Conservation (phyloP, 1,140 invertebrate species). For the Zaprionus camerounensis region DNA sequence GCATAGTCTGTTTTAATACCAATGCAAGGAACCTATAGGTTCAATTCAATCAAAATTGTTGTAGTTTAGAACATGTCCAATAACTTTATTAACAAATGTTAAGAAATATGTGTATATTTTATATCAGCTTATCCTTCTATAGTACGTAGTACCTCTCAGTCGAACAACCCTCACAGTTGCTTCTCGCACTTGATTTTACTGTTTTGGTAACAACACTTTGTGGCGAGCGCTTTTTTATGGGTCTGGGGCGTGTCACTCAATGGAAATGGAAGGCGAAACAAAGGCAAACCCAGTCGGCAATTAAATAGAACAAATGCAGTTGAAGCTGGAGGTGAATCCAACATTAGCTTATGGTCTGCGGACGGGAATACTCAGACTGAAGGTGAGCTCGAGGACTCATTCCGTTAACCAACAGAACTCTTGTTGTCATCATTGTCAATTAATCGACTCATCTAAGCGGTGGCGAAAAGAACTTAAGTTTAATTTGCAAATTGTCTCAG, state of each 20-base stretch:
- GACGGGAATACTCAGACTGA: no score
- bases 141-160: not conserved
- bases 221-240: conserved; percentile 27
- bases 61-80: not conserved
- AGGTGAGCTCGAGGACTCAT: not conserved
- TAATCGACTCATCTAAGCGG: conserved; percentile 24
- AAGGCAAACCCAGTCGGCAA: conserved; percentile 24
- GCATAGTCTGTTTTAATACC: no score
- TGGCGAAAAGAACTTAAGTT: not conserved
- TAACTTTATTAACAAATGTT: not conserved
- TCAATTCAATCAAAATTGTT: no score
- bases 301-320: conserved; percentile 26
- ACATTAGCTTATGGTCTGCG: conserved; percentile 2
- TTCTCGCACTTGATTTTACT: conserved; percentile 13
- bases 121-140: not conserved
- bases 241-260: conserved; percentile 43
- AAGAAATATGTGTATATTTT: not conserved
- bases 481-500: conserved; percentile 11
- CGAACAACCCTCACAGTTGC: not conserved
- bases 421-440: conserved; percentile 24
- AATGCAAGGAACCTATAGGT: no score
- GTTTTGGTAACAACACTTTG: conserved; percentile 36
- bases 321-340: conserved; percentile 26
- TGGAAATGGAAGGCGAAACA: conserved; percentile 41
- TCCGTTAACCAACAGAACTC: not conserved